Evolutionary conservation across 2,888 invertebrate genomes (phyloP).

Genomic region (Choristoneura rosaceana): DNA sequence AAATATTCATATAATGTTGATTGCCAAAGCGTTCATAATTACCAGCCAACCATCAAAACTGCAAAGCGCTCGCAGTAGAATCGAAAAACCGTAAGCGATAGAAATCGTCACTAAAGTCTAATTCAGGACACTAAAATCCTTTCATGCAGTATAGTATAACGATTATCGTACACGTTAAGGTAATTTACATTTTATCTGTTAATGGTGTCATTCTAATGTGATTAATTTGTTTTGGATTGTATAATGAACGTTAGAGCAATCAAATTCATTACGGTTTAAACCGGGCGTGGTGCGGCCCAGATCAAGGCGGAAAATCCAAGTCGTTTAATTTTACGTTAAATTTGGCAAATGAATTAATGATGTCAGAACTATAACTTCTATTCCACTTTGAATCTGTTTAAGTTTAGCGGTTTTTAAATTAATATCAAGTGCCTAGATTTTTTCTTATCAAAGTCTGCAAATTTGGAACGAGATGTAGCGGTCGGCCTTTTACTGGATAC

Average conservation of each 20-base stretch:
- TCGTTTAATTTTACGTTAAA: slow-evolving; percentile 67
- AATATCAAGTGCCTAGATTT: no score
- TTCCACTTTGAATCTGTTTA: not conserved
- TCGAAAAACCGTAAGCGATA: not conserved
- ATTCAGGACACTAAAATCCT: not conserved
- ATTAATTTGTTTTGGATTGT: slow-evolving; percentile 37
- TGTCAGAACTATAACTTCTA: not conserved
- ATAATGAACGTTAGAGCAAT: slow-evolving; percentile 58
- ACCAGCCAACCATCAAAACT: no score
- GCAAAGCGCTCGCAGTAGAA: no score
- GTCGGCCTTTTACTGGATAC: no score
- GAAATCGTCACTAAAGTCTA: not conserved
- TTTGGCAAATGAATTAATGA: slow-evolving; percentile 55
- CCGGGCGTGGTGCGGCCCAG: slow-evolving; percentile 51
- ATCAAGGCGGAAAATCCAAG: slow-evolving; percentile 63
- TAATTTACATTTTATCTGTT: slow-evolving; percentile 5
- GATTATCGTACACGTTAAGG: not conserved
- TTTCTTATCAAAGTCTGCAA: no score
- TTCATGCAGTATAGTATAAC: not conserved
- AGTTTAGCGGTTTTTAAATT: not conserved
- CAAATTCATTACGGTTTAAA: slow-evolving; percentile 72
- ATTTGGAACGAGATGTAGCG: no score
- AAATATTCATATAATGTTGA: no score
- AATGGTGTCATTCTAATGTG: slow-evolving; percentile 27
- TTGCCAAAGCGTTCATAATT: no score